Percentiles rank a stretch among this genome's conserved stretches.
phyloP scores from a whole-genome alignment of 1,140 invertebrate species.

The Ylistrum balloti region DNA sequence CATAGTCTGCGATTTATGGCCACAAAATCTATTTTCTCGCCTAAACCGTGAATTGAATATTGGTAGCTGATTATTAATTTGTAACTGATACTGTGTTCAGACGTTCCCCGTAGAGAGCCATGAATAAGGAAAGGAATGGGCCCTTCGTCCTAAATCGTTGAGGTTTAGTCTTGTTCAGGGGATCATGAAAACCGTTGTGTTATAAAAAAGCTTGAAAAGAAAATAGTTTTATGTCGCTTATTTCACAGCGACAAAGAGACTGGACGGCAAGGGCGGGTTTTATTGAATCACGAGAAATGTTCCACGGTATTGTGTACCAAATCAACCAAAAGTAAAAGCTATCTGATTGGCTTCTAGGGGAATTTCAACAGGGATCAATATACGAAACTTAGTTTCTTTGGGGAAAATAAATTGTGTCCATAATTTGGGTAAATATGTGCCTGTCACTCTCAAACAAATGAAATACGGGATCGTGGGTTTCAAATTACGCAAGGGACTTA shows the following conservation, averaged over 20 bases:
- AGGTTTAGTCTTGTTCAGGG: conserved; percentile 33
- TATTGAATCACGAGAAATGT: not conserved
- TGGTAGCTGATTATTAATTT: conserved; percentile 36
- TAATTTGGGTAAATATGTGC: conserved; percentile 57
- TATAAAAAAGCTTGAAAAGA: conserved; percentile 36
- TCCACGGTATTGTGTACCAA: not conserved
- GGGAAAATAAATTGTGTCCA: conserved; percentile 58
- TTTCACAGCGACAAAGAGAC: not conserved
- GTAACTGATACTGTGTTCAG: conserved; percentile 14
- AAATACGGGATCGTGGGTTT: conserved; percentile 52
- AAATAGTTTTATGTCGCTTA: conserved; percentile 24
- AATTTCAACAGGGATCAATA: conserved; percentile 54
- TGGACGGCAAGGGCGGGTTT: not conserved
- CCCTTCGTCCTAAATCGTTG: not conserved
- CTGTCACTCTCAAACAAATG: conserved; percentile 53
- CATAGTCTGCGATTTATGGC: conserved; percentile 33
- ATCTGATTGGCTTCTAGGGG: conserved; percentile 50
- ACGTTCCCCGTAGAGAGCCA: not conserved
- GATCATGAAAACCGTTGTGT: not conserved
- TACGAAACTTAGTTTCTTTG: conserved; percentile 48
- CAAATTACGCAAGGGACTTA: conserved; percentile 54
- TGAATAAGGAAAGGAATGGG: conserved; percentile 18
- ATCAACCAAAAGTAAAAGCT: conserved; percentile 40
- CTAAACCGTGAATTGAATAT: conserved; percentile 39
- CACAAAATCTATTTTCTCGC: conserved; percentile 32